Conservation (phyloP, 2,888 invertebrate species). For the Aporophyla nigra region DNA sequence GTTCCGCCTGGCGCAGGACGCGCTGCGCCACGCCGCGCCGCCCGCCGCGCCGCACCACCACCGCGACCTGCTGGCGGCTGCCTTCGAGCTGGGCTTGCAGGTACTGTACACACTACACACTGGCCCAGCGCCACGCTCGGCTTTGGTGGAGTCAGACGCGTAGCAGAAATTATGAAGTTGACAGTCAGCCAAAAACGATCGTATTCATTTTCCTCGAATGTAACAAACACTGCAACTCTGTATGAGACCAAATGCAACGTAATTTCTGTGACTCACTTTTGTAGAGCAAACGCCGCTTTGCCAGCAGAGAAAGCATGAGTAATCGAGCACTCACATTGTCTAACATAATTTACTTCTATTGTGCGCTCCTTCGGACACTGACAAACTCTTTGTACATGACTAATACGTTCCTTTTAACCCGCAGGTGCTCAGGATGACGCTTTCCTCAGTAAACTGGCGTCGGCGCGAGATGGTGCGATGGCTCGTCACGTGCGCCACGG, state of each 20-base stretch:
- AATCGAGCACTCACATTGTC: background rate
- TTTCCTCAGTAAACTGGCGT: constrained; percentile 95
- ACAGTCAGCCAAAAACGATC: too few species aligned
- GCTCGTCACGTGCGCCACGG: constrained; percentile 96
- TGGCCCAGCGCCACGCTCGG: too few species aligned
- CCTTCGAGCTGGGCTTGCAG: too few species aligned
- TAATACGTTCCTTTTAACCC: constrained; percentile 58
- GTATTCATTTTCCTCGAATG: background rate
- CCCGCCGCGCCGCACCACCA: too few species aligned
- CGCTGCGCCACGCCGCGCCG: too few species aligned
- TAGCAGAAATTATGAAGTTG: background rate
- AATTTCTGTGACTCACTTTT: background rate
- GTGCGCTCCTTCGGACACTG: background rate
- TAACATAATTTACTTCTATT: too few species aligned
- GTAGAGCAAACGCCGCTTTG: background rate
- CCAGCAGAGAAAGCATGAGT: background rate
- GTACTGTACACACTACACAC: too few species aligned
- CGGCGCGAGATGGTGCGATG: constrained; percentile 97
- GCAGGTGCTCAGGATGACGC: constrained; percentile 95
- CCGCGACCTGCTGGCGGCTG: too few species aligned
- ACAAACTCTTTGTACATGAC: background rate
- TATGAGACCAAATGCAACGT: background rate
- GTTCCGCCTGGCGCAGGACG: too few species aligned
- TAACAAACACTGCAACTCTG: background rate
- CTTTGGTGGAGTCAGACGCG: background rate